Evolutionary conservation across 2,113 vertebrate genomes (phyloP), one percentile per base, ranked within the genome.

Genomic region (Perccottus glenii): DNA sequence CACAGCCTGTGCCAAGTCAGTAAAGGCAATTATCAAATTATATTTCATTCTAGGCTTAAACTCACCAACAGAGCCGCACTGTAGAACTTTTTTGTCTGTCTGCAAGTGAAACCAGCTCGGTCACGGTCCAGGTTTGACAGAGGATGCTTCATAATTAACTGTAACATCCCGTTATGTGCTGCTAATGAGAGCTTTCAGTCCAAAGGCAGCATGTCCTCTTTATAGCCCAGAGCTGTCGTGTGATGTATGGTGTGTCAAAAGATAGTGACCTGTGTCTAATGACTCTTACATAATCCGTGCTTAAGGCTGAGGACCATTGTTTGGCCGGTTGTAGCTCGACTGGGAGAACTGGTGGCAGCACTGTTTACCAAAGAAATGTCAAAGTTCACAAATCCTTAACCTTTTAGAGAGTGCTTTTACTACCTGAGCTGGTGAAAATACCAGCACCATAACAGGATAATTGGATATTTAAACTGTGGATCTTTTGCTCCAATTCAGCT

Each of bases 161-260:
- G 51, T 78, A 84, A 77, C 73, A 72, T 78, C 70, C 80, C 15
- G 56, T 77, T 74, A 77, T 70, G 40, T 70, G 53, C n/a, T 2
- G 52, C 61, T 83, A 64, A 77, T 60, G 49, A 66, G 75, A 50
- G 38, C 74, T 72, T 57, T 75, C 59, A 51, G 42, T 75, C 27
- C 14, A 46, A 47, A 55, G 42, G 53, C 48, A 57, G 27, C 48
- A 8, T 73, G 67, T 70, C 10, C 5, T 49, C 49, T 66, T 74
- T 61, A 9, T 45, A 45, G 60, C 71, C 69, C 46, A 38, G 11
- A 72, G 74, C 38, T 33, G 56, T 47, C 5, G 48, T 9, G 16
- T 49, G 64, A 69, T 65, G 71, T 36, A 59, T 19, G 15, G 35
- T 2, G 32, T 44, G 49, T 58, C 42, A 60, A 69, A 59, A 60